phyloP scores from a whole-genome alignment of 2,888 invertebrate species.

The Lepidocyrtinus sp. region DNA sequence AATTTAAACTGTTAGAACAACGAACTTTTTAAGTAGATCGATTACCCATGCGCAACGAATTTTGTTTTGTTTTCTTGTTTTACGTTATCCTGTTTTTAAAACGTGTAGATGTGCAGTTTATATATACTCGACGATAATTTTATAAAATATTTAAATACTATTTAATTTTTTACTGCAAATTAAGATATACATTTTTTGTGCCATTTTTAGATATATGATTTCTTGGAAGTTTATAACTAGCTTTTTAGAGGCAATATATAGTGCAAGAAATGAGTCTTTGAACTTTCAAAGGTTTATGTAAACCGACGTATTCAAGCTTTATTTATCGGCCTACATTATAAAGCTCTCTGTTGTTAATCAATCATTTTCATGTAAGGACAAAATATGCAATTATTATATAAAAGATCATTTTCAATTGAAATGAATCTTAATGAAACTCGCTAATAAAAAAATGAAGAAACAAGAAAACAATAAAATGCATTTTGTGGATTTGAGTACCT shows the following conservation, averaged over 20 bases:
- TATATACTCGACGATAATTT: background rate
- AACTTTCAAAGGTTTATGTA: no score
- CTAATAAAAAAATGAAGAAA: no score
- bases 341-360: background rate
- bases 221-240: no score
- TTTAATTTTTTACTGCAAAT: background rate
- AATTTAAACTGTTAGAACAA: no score
- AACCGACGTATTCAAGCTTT: background rate
- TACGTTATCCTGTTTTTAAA: background rate
- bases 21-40: no score
- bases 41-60: background rate
- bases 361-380: background rate
- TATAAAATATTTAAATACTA: background rate
- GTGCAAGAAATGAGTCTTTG: no score
- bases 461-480: no score
- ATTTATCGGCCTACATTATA: background rate
- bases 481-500: no score
- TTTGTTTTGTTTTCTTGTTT: background rate
- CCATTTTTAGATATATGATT: background rate
- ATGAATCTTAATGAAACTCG: no score
- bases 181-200: background rate
- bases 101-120: background rate
- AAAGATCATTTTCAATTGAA: background rate
- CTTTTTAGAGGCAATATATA: no score
- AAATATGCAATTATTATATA: background rate